Evolutionary conservation across 2,888 invertebrate genomes (phyloP), one percentile per base, ranked within the genome.

Genomic region (Luperina nickerlii): DNA sequence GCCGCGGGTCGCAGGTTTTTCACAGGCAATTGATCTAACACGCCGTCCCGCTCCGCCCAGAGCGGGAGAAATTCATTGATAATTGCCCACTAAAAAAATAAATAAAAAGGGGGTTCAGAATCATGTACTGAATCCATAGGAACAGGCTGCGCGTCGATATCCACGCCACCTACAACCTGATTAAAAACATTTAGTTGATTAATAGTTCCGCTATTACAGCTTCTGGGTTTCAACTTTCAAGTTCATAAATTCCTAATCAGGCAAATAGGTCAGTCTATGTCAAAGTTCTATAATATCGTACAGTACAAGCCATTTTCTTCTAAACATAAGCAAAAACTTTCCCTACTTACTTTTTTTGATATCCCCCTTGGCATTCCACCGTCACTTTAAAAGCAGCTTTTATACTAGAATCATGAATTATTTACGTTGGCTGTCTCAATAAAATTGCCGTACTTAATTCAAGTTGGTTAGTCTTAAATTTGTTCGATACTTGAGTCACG

Each of bases 331-430:
- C 77, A 76, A 72, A 78, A 65, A 20, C 65, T 76, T 81, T 65
- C 54, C 2, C 4, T 66, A 20, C 57, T 38, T 62, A 72, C 57
- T 9, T 63, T 65, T 78, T 79, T 60, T 72, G 4, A 77, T 63
- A 63, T 73, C 27, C 78, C 62, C 20, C 75, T 60, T 86, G 67
- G 57, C 82, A 77, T 84, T 76, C 74, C 70, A 51, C 71, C 80
- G 69, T 76, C 84, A 75, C 74, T 85, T 78, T 87, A 85, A 87
- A 70, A 48, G 74, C 70, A 78, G 51, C 32, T 45, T 78, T 74
- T 78, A 45, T 83, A 74, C 51, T 66, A 72, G 83, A 86, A 87
- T 88, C 80, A 90, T 92, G 89, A 91, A 91, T 92, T 85, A 92
- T 92, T 89, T 84, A 84, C 74, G 65, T 81, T 60, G 74, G 78